Evolutionary conservation across 2,113 vertebrate genomes (phyloP), one percentile per base, ranked within the genome.

Genomic region (Picathartes gymnocephalus): DNA sequence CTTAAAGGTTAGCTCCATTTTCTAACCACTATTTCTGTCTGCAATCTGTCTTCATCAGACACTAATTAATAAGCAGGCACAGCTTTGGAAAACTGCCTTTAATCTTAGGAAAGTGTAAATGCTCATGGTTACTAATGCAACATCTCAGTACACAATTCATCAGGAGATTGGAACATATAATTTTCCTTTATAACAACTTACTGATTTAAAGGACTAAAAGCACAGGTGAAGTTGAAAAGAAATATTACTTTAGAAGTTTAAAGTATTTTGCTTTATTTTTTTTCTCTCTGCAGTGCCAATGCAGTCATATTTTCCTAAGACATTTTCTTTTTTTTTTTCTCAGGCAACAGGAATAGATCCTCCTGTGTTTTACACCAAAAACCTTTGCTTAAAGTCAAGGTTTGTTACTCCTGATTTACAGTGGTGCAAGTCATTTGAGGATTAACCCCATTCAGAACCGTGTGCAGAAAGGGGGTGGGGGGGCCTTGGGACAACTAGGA

Each of bases 31-130:
- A 95, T 97, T 96, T 93, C 95, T 97, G 94, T 93, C 97, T 97
- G 96, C 96, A 98, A 97, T 97, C 97, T 96, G 81, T 97, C 95
- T 97, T 97, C 96, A 97, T 97, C 96, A 96, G 93, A 95, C 95
- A 90, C 95, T 97, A 98, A 97, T 96, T 97, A 98, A 97, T 96
- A 96, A 90, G 93, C 96, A 97, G 96, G 86, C 97, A 80, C 83
- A 80, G 96, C 88, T 94, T 96, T 96, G 91, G 94, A 96, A 95
- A 96, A 88, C 84, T 92, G 96, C 97, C 97, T 98, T 98, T 98
- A 97, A 98, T 98, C 97, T 98, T 98, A 70, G 74, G 76, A 78
- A 95, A 97, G 97, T 92, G 92, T 95, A 96, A 97, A 96, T 96
- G 96, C 84, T 97, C 89, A 53, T 70, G 88, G 96, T 94, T 94